phyloP scores from a whole-genome alignment of 2,113 vertebrate species.

The human region DNA sequence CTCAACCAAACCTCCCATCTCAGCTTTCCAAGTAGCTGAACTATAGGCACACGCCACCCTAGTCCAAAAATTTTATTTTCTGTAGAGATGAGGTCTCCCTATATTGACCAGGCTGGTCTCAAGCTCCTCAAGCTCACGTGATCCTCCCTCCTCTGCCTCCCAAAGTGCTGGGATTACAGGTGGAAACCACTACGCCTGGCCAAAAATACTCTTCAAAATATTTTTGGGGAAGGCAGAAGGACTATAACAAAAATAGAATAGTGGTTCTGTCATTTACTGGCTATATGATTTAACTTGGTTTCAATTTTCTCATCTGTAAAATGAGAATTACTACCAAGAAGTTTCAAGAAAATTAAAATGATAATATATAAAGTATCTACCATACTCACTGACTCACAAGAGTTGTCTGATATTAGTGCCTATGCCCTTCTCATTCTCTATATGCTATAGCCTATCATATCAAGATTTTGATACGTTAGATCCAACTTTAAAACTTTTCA shows the following conservation, averaged over 20 bases:
- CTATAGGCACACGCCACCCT: background rate
- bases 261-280: background rate
- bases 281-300: background rate
- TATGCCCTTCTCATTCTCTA: background rate
- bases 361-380: background rate
- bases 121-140: background rate
- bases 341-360: background rate
- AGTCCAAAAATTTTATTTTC: background rate
- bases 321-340: background rate
- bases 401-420: background rate
- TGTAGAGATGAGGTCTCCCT: background rate
- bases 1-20: background rate
- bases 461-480: constrained; percentile 16
- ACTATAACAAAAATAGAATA: background rate
- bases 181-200: background rate
- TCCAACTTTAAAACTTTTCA: constrained; percentile 12
- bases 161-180: background rate
- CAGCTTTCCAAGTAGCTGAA: background rate
- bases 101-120: background rate
- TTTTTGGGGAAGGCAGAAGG: background rate
- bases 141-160: background rate
- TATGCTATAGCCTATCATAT: background rate
- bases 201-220: background rate
- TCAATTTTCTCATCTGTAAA: background rate
- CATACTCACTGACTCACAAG: background rate